Percentiles rank a stretch among this genome's conserved stretches.
These are phyloP conservation scores for Sitodiplosis mosellana DNA, from an alignment of 1,140 invertebrate species.

Conservation along the genomic window DNA sequence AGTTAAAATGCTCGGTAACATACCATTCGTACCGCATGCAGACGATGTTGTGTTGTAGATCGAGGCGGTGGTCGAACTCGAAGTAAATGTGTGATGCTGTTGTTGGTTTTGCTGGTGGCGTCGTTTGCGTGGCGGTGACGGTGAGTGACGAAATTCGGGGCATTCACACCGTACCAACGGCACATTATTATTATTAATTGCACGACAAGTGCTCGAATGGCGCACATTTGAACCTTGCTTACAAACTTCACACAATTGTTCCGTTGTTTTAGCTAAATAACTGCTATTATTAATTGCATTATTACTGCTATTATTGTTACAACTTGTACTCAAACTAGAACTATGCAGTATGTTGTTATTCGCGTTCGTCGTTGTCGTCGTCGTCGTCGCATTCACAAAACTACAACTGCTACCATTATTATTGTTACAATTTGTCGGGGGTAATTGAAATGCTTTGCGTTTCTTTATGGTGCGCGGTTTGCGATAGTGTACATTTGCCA, in stretches of 20 bases:
- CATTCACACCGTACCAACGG: conserved; percentile 12
- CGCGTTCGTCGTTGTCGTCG: not conserved
- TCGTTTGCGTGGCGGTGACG: not conserved
- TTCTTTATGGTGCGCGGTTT: conserved; percentile 2
- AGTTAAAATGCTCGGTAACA: not conserved
- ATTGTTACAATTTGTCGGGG: conserved; percentile 3
- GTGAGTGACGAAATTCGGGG: not conserved
- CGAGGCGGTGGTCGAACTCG: not conserved
- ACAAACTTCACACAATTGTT: conserved; percentile 31
- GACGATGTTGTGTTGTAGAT: not conserved
- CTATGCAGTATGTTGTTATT: not conserved
- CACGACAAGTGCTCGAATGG: conserved; percentile 30
- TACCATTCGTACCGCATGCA: not conserved
- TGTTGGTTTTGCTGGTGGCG: conserved; percentile 1
- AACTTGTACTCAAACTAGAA: not conserved
- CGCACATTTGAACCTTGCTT: conserved; percentile 31
- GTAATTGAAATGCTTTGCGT: conserved; percentile 16
- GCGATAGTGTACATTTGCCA: not conserved
- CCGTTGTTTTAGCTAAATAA: not conserved
- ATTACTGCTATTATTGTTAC: conserved; percentile 4
- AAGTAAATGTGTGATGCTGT: not conserved
- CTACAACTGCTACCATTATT: conserved; percentile 1
- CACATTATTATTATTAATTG: conserved; percentile 36
- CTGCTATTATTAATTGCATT: conserved; percentile 10
- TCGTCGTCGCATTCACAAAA: not conserved